Evolutionary conservation across 2,113 vertebrate genomes (phyloP), one percentile per base, ranked within the genome.

Genomic region (Lophura nycthemera): DNA sequence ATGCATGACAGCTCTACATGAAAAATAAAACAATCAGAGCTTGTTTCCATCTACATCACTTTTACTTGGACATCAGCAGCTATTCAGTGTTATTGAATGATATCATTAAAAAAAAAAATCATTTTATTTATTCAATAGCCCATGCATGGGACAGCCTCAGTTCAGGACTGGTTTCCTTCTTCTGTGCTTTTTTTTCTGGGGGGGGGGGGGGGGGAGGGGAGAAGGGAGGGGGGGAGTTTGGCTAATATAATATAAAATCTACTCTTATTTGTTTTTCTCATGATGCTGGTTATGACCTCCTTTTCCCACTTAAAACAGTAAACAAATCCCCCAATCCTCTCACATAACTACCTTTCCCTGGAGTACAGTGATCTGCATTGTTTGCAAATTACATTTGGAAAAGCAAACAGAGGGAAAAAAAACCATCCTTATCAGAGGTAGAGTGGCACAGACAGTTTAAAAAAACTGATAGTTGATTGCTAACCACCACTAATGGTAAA

Each of bases 311-410:
- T 86, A 74, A 80, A 93, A 82, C 32, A 74, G 70, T 69, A 79
- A 66, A 94, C 40, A 87, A 86, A 92, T 93, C 74, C 67, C 45
- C 54, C 60, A n/a, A 21, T 94, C 92, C 74, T 97, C 42, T 87
- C 54, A 56, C 56, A 38, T 57, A 76, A 63, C 40, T 71, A 43
- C 9, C n/a, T 65, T 66, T 85, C 80, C 66, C 76, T 52, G 32
- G 34, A 65, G 36, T 50, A 80, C 64, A 84, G 82, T 38, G 67
- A 61, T 93, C 71, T 71, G 32, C 66, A 92, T 96, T 96, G 74
- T 97, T 96, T 48, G 40, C 15, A 8, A 92, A 72, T 82, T 57
- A 57, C 83, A 50, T 92, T 91, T 90, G 65, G 24, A 82, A 93
- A 75, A 89, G 86, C 48, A 91, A 87, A 45, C n/a, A n/a, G 48